Evolutionary conservation across 2,797 vertebrate species (phyloP).

Genomic region (Anas flavirostris): DNA sequence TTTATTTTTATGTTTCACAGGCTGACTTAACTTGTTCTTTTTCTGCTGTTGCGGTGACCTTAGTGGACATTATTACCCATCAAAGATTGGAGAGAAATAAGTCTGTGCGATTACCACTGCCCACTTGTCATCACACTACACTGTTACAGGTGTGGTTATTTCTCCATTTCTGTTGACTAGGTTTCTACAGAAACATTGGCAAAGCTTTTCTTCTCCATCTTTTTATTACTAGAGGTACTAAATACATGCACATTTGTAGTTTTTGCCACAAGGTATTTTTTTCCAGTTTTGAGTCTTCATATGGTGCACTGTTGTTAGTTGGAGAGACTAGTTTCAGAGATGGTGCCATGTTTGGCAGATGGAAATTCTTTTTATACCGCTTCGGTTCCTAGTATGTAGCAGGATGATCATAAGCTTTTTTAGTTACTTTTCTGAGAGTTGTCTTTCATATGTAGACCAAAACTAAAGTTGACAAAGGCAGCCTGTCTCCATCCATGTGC

Average conservation of each 20-base stretch:
- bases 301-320: constrained; percentile 38
- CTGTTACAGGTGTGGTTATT: not conserved
- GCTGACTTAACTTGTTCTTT: constrained; percentile 21
- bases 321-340: constrained; percentile 19
- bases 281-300: constrained; percentile 57
- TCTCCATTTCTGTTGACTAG: constrained; percentile 7
- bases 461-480: constrained; percentile 19
- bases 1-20: constrained; percentile 40
- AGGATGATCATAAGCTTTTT: not conserved
- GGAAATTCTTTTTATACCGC: constrained; percentile 8
- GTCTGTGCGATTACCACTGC: not conserved
- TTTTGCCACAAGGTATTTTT: constrained; percentile 6
- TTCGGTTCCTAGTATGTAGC: not conserved
- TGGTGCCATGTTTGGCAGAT: constrained; percentile 23
- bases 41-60: constrained; percentile 29
- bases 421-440: not conserved
- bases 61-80: not conserved
- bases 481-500: not conserved
- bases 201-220: not conserved
- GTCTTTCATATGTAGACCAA: constrained; percentile 51
- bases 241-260: constrained; percentile 39
- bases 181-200: not conserved
- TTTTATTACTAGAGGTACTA: not conserved
- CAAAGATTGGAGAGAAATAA: constrained; percentile 3
- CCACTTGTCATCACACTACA: not conserved